Evolutionary conservation across 2,888 invertebrate species (phyloP).

Genomic region (Nymphalis urticae): DNA sequence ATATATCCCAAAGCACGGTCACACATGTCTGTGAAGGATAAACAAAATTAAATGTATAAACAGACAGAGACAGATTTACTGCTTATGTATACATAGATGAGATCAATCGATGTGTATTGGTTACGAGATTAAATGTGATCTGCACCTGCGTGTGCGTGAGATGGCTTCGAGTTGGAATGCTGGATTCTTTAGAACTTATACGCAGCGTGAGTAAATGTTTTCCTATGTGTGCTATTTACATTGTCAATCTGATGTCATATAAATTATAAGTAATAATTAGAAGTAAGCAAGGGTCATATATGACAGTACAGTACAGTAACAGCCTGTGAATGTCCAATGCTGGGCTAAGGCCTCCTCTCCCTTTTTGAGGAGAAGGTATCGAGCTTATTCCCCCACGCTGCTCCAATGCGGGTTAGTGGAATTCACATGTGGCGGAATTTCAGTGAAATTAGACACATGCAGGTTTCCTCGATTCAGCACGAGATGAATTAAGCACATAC

Average conservation of each 20-base stretch:
- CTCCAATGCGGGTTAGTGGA: too few relatives aligned
- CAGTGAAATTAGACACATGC: too few relatives aligned
- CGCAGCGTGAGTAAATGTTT: conserved; percentile 5
- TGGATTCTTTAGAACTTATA: conserved; percentile 17
- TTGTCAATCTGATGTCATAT: neutral
- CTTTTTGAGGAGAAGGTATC: too few relatives aligned
- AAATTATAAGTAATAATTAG: neutral
- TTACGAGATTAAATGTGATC: conserved; percentile 13
- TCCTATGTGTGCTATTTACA: conserved; percentile 12
- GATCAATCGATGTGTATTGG: conserved; percentile 8
- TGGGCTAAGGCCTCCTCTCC: too few relatives aligned
- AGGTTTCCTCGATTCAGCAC: too few relatives aligned
- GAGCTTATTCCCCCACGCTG: too few relatives aligned
- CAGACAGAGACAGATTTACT: neutral
- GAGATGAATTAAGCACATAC: too few relatives aligned
- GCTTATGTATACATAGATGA: neutral
- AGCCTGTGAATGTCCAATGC: too few relatives aligned
- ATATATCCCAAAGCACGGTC: too few relatives aligned
- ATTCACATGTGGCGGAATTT: too few relatives aligned
- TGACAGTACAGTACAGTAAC: too few relatives aligned
- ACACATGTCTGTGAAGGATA: too few relatives aligned
- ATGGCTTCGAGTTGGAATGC: conserved; percentile 30
- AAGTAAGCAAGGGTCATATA: neutral
- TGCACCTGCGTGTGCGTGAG: conserved; percentile 28
- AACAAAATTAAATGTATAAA: neutral